These are phyloP conservation scores for Drosophila nr. medialis DNA, from an alignment of 2,888 invertebrate species.

Conservation along the genomic window DNA sequence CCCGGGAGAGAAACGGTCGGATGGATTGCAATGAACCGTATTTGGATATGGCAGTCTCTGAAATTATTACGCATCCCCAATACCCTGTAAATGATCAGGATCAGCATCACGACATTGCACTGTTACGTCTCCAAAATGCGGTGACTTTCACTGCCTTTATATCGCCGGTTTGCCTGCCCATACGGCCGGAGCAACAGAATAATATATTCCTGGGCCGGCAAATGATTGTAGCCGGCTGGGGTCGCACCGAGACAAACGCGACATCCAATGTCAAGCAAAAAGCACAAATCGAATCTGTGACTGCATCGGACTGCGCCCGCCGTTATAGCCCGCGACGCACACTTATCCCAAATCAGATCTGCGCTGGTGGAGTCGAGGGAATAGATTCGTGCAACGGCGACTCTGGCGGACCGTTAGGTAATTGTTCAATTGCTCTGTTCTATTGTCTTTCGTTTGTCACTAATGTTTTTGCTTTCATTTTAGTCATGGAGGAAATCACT, in stretches of 20 bases:
- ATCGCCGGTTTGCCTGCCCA: constrained; percentile 88
- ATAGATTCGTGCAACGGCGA: constrained; percentile 87
- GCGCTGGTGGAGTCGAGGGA: constrained; percentile 87
- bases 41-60: constrained; percentile 87
- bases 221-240: constrained; percentile 88
- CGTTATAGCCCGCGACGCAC: constrained; percentile 85
- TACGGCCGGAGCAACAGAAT: constrained; percentile 63
- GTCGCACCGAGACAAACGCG: constrained; percentile 86
- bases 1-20: constrained; percentile 59
- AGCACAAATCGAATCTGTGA: constrained; percentile 85
- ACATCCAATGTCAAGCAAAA: constrained; percentile 87
- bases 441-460: background rate
- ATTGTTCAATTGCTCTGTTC: background rate
- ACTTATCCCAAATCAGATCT: constrained; percentile 86
- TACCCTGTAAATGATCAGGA: constrained; percentile 86
- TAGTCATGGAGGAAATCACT: constrained; percentile 84
- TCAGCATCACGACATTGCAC: constrained; percentile 90
- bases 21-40: constrained; percentile 87
- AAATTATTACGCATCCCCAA: constrained; percentile 87
- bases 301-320: constrained; percentile 85
- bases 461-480: constrained; percentile 6
- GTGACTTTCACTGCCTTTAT: constrained; percentile 86
- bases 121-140: constrained; percentile 87
- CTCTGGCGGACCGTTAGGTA: constrained; percentile 86
- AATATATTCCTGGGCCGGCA: constrained; percentile 83